Conservation (phyloP, 1,140 invertebrate species). For the Drosophila biarmipes region DNA sequence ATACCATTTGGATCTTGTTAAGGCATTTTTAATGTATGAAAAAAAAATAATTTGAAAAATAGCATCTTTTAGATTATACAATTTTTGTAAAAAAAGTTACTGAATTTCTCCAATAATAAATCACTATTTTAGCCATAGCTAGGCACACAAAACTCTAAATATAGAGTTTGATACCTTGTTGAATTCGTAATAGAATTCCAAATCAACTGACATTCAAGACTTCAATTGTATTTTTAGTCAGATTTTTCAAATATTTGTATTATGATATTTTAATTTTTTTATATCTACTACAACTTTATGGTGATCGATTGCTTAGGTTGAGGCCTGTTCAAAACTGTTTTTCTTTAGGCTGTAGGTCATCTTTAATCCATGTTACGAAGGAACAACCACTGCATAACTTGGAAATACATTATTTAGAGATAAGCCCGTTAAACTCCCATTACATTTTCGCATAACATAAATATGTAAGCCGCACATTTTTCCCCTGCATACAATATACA, state of each 20-base stretch:
- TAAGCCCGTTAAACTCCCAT: background rate
- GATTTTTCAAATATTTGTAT: background rate
- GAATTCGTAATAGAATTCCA: background rate
- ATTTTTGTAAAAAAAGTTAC: too few species aligned
- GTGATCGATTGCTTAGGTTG: background rate
- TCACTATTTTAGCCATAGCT: background rate
- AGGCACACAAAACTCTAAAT: background rate
- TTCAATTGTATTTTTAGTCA: background rate
- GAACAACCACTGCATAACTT: background rate
- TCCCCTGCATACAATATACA: background rate
- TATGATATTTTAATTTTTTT: too few species aligned
- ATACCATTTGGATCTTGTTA: too few species aligned
- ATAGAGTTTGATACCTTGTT: background rate
- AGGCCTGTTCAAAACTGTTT: background rate
- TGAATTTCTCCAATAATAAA: background rate
- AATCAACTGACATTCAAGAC: background rate
- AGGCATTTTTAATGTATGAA: too few species aligned
- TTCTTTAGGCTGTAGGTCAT: background rate
- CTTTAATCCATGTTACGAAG: background rate
- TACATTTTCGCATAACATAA: background rate
- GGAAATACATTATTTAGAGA: background rate
- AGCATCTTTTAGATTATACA: too few species aligned
- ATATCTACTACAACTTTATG: background rate
- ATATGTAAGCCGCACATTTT: background rate
- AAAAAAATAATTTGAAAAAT: too few species aligned